phyloP scores from a whole-genome alignment of 2,888 invertebrate genomes.

The Leptinotarsa peninsularis region DNA sequence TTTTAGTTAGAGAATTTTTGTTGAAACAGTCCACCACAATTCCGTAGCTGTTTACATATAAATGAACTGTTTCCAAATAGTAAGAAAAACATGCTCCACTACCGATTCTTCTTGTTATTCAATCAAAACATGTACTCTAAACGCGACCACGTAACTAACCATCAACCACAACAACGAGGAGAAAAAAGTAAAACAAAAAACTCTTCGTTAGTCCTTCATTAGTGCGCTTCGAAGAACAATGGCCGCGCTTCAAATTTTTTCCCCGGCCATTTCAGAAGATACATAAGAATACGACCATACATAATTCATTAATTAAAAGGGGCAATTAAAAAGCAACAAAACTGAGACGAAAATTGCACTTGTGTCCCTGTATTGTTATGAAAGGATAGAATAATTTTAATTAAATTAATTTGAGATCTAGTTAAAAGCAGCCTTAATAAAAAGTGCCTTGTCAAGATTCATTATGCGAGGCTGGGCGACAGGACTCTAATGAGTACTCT shows the following conservation, averaged over 20 bases:
- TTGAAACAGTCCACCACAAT: background rate
- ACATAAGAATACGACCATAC: conserved; percentile 43
- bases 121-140: conserved; percentile 14
- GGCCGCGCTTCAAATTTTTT: conserved; percentile 21
- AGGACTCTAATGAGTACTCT: conserved; percentile 66
- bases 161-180: conserved; percentile 13
- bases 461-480: conserved; percentile 65
- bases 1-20: background rate
- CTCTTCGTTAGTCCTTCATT: conserved; percentile 26
- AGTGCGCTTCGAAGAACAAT: conserved; percentile 26
- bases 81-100: conserved; percentile 1
- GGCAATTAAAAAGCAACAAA: conserved; percentile 58
- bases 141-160: conserved; percentile 33
- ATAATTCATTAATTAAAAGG: conserved; percentile 56
- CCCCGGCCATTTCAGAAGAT: conserved; percentile 24
- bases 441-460: conserved; percentile 66
- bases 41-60: background rate
- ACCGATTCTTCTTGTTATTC: conserved; percentile 1
- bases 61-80: background rate
- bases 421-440: conserved; percentile 64
- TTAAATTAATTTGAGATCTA: conserved; percentile 65
- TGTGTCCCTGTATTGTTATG: conserved; percentile 43
- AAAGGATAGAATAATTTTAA: conserved; percentile 62
- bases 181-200: conserved; percentile 18
- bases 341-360: conserved; percentile 51